phyloP scores from a whole-genome alignment of 2,888 invertebrate species.

The Lasioglossum zephyrum region DNA sequence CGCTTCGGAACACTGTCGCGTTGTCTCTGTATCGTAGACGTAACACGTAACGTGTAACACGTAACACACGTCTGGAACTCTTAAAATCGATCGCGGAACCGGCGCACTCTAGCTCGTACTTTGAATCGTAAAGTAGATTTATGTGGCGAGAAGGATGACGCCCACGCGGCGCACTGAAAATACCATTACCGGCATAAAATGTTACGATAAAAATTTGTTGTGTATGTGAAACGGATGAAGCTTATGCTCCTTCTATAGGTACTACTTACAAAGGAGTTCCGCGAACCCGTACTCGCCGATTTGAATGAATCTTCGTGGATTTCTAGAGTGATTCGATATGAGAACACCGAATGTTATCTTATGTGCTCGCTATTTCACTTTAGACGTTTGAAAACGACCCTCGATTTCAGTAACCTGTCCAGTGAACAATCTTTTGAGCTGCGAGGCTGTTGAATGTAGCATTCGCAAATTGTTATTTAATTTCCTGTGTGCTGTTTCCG shows the following conservation, averaged over 20 bases:
- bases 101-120: background rate
- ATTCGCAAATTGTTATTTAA: too few species aligned
- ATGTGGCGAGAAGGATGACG: background rate
- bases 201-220: background rate
- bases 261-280: background rate
- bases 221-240: background rate
- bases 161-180: background rate
- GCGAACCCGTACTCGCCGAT: too few species aligned
- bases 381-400: too few species aligned
- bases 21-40: conserved; percentile 1
- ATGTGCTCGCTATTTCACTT: too few species aligned
- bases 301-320: background rate
- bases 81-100: conserved; percentile 25
- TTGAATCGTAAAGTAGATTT: conserved; percentile 12
- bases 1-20: conserved; percentile 14
- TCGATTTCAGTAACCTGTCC: too few species aligned
- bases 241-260: background rate
- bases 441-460: too few species aligned
- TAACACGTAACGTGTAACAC: background rate
- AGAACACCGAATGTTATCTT: too few species aligned
- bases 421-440: too few species aligned
- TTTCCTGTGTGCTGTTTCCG: too few species aligned
- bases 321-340: background rate
- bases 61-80: background rate
- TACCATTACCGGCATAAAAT: background rate